phyloP scores from a whole-genome alignment of 2,888 invertebrate species.

The Rhaphigaster nebulosa region DNA sequence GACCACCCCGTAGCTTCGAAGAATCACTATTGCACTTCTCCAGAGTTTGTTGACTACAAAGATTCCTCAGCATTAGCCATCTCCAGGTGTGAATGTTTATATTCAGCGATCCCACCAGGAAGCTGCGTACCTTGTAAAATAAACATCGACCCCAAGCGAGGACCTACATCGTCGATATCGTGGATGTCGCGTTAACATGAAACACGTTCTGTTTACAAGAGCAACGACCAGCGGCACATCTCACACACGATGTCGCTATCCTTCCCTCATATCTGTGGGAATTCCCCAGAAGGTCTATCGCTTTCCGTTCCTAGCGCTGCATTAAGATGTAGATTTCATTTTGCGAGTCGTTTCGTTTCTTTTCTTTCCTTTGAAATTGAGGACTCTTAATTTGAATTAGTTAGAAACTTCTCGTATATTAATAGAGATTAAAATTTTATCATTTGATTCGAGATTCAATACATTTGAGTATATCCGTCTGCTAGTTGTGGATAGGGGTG shows the following conservation, averaged over 20 bases:
- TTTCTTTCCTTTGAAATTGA: background rate
- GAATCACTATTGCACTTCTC: background rate
- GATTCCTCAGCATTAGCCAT: background rate
- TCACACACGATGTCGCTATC: background rate
- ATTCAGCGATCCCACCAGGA: background rate
- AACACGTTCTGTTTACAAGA: conserved; percentile 1
- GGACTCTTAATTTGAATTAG: too few relatives aligned
- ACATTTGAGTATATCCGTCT: too few relatives aligned
- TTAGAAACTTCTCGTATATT: too few relatives aligned
- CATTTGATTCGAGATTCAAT: too few relatives aligned
- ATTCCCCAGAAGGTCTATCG: background rate
- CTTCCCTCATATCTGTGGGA: background rate
- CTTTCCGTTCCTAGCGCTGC: background rate
- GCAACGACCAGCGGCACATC: background rate
- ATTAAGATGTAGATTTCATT: background rate
- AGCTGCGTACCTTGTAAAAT: background rate
- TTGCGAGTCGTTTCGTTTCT: background rate
- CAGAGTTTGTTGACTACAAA: background rate
- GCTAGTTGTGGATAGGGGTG: too few relatives aligned
- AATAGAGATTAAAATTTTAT: too few relatives aligned
- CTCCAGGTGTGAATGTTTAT: background rate
- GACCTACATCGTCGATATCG: background rate
- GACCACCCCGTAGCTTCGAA: background rate
- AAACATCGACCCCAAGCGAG: background rate
- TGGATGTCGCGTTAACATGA: background rate